Percentiles rank a stretch among this genome's conserved stretches.
Conservation (phyloP, 1,140 invertebrate genomes). For the Brachionus rubens region DNA sequence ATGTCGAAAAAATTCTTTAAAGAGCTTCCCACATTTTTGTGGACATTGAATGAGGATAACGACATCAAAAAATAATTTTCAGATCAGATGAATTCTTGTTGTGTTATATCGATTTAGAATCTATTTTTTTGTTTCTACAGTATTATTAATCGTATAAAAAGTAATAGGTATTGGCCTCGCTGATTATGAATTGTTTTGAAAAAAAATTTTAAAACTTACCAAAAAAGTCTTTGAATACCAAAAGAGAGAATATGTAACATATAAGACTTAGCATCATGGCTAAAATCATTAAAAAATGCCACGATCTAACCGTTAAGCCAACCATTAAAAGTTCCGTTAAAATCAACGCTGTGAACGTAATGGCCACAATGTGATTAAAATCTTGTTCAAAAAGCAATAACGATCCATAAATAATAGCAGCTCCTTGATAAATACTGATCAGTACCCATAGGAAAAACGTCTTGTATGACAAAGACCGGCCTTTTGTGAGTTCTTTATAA, state of each 20-base stretch:
- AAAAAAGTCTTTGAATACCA: slow-evolving; percentile 85
- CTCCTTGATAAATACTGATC: slow-evolving; percentile 98
- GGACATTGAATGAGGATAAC: no score
- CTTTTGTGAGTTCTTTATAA: slow-evolving; percentile 85
- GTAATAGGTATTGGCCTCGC: no score
- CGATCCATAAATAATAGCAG: slow-evolving; percentile 97
- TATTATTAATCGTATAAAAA: no score
- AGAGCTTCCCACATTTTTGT: no score
- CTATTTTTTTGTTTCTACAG: no score
- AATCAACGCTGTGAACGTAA: slow-evolving; percentile 94
- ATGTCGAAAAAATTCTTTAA: no score
- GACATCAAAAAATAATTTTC: no score
- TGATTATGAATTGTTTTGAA: not conserved
- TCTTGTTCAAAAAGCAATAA: slow-evolving; percentile 95
- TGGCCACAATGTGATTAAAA: slow-evolving; percentile 95
- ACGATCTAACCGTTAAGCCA: slow-evolving; percentile 74
- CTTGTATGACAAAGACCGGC: slow-evolving; percentile 74
- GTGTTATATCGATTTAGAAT: no score
- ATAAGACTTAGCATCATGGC: slow-evolving; percentile 83
- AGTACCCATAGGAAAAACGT: slow-evolving; percentile 99
- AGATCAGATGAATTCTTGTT: no score
- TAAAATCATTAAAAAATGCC: slow-evolving; percentile 82
- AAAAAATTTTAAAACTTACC: slow-evolving; percentile 65
- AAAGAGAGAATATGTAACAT: slow-evolving; percentile 79
- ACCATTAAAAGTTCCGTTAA: slow-evolving; percentile 98